Percentiles rank a stretch among this genome's conserved stretches.
Conservation (phyloP, 2,113 vertebrate species). For the Perca flavescens region DNA sequence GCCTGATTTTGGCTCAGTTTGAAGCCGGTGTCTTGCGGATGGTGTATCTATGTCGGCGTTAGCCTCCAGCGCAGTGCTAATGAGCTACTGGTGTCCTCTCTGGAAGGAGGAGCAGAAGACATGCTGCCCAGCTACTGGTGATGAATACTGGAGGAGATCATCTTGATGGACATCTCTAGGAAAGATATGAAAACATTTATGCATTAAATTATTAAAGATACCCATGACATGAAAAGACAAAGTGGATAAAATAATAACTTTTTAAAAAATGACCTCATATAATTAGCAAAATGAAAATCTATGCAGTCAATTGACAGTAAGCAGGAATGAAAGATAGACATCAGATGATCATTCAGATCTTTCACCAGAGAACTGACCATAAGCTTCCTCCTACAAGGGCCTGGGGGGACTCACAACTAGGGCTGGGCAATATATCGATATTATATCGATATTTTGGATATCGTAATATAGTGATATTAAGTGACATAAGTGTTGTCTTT, state of each 20-base stretch:
- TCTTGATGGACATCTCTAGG: constrained; percentile 45
- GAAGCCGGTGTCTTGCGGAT: not conserved
- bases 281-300: not conserved
- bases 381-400: not conserved
- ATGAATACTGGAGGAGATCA: constrained; percentile 45
- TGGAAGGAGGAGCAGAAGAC: constrained; percentile 64
- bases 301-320: not conserved
- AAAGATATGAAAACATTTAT: constrained; percentile 52
- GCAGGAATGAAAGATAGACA: not conserved
- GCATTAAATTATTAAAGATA: constrained; percentile 28
- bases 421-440: no score
- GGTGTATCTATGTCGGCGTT: constrained; percentile 71
- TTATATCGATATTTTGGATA: no score
- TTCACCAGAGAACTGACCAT: not conserved
- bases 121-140: constrained; percentile 67
- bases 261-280: not conserved
- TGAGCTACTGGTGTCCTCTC: constrained; percentile 59
- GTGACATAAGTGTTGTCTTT: no score
- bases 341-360: not conserved
- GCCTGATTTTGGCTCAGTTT: not conserved
- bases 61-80: constrained; percentile 70
- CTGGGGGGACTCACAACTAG: no score
- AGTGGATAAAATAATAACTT: no score
- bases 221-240: constrained; percentile 17
- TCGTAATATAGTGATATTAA: no score